These are phyloP conservation scores for Melanotaenia pygmaea DNA, from an alignment of 2,797 vertebrate species.

Conservation along the genomic window DNA sequence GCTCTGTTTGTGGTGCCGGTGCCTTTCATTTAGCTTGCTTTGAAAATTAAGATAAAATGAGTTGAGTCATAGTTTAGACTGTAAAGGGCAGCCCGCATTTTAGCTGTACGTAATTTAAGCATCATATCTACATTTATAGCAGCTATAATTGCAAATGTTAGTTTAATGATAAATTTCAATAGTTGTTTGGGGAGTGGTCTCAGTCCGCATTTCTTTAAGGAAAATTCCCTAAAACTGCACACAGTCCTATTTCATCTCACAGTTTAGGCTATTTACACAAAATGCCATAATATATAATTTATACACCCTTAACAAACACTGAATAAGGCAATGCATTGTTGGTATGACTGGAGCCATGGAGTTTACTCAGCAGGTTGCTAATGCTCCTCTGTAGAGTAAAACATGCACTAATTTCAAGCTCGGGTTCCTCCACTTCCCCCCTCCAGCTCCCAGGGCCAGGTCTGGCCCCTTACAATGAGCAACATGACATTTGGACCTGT, in stretches of 20 bases:
- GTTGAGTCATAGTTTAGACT: slow-evolving; percentile 26
- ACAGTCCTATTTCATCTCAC: background rate
- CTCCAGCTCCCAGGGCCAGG: background rate
- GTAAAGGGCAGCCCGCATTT: background rate
- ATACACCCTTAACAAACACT: background rate
- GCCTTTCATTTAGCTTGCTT: slow-evolving; percentile 31
- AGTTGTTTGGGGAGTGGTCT: background rate
- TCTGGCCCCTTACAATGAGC: slow-evolving; percentile 38
- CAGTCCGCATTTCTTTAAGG: background rate
- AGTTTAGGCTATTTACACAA: background rate
- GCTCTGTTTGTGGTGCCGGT: slow-evolving; percentile 48
- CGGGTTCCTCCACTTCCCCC: background rate
- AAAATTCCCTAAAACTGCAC: background rate
- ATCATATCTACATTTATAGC: background rate
- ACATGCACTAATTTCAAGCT: slow-evolving; percentile 22
- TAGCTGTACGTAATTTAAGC: slow-evolving; percentile 58
- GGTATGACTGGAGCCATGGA: slow-evolving; percentile 2
- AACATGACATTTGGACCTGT: slow-evolving; percentile 72
- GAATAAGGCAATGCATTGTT: background rate
- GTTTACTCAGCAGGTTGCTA: background rate
- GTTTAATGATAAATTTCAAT: background rate
- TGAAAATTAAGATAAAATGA: slow-evolving; percentile 21
- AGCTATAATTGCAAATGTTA: no score
- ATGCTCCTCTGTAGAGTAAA: slow-evolving; percentile 5
- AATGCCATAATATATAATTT: background rate